A percentile compares a stretch with the other conserved stretches of the same genome.
Evolutionary conservation across 2,113 vertebrate genomes (phyloP).

Genomic region (Lamprotornis superbus): DNA sequence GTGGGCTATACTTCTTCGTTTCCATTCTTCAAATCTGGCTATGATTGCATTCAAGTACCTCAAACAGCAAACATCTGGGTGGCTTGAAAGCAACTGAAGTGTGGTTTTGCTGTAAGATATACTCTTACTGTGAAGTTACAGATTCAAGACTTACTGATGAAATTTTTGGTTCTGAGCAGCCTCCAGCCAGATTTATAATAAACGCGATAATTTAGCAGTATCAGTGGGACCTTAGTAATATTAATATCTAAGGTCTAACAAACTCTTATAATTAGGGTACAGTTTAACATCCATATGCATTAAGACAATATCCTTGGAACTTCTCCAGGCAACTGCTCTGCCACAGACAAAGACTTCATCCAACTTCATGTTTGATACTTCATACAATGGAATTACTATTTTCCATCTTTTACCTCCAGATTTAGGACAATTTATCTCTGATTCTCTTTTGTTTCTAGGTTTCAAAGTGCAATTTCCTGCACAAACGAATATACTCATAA

Average conservation of each 20-base stretch:
- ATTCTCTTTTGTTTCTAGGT: slow-evolving; percentile 14
- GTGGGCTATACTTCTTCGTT: background rate
- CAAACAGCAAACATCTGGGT: slow-evolving; percentile 32
- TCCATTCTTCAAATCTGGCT: slow-evolving; percentile 23
- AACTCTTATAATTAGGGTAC: slow-evolving; percentile 17
- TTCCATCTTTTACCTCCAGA: background rate
- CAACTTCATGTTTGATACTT: background rate
- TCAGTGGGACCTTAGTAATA: background rate
- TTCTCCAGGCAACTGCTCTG: slow-evolving; percentile 46
- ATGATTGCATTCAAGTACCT: background rate
- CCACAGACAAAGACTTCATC: slow-evolving; percentile 6
- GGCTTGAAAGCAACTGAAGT: background rate
- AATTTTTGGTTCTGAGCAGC: background rate
- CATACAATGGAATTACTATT: background rate
- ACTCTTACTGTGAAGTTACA: background rate
- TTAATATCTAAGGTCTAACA: background rate
- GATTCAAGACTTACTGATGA: background rate
- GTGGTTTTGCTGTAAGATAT: background rate
- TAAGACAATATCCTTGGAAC: slow-evolving; percentile 43
- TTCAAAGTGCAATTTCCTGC: slow-evolving; percentile 48
- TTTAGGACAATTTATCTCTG: background rate
- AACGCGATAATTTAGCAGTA: background rate
- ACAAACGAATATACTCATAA: slow-evolving; percentile 10
- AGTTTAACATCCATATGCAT: background rate
- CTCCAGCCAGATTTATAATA: background rate